phyloP scores from a whole-genome alignment of 2,113 vertebrate species.

The Brachyhypopomus gauderio region DNA sequence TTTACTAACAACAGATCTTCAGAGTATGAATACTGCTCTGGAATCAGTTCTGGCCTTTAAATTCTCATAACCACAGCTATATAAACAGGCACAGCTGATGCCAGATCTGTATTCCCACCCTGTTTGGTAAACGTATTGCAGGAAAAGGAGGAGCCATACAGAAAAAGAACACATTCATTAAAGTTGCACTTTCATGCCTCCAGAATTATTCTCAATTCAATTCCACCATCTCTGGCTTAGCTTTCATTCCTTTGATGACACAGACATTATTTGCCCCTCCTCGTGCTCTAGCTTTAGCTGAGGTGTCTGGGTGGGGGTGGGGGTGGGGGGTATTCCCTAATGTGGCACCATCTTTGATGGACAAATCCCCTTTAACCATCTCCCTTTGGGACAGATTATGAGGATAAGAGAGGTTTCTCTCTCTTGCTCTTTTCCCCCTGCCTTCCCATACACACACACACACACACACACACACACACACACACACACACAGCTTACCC shows the following conservation, averaged over 20 bases:
- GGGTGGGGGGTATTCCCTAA: background rate
- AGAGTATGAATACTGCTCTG: no score
- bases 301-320: slow-evolving; percentile 15
- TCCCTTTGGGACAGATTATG: slow-evolving; percentile 69
- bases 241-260: slow-evolving; percentile 30
- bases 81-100: no score
- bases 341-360: slow-evolving; percentile 11
- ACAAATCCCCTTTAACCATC: slow-evolving; percentile 25
- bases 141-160: no score
- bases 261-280: background rate
- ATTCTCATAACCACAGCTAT: no score
- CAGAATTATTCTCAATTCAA: background rate
- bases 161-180: no score
- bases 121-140: no score
- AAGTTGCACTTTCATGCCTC: no score
- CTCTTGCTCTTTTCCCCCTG: slow-evolving; percentile 2
- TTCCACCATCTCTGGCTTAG: background rate
- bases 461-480: slow-evolving; percentile 28
- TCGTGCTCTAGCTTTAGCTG: background rate
- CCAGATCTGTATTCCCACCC: no score
- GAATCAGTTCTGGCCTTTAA: no score
- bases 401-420: slow-evolving; percentile 45
- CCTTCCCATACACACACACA: slow-evolving; percentile 4
- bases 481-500: slow-evolving; percentile 12
- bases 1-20: no score